Conservation (phyloP, 2,888 invertebrate species). For the Drepanosiphum platanoidis region DNA sequence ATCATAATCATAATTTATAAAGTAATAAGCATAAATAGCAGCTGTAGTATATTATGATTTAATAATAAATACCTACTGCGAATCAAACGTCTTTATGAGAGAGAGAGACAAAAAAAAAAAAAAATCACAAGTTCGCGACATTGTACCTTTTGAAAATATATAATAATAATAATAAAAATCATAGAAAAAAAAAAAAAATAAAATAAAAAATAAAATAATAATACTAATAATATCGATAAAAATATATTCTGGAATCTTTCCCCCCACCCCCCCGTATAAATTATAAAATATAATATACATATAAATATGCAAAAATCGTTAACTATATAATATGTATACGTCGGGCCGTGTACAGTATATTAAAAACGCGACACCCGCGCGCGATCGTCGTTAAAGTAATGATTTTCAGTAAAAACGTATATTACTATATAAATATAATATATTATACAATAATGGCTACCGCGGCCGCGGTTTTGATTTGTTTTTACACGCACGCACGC, state of each 20-base stretch:
- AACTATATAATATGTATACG: too few relatives aligned
- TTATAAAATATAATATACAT: conserved; percentile 21
- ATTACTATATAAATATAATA: background rate
- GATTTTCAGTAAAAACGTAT: background rate
- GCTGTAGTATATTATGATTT: background rate
- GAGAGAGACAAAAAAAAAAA: too few relatives aligned
- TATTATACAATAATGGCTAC: conserved; percentile 23
- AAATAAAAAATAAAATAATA: too few relatives aligned
- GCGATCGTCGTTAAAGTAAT: too few relatives aligned
- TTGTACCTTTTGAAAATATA: background rate
- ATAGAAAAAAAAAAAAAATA: background rate
- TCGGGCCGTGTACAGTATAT: too few relatives aligned
- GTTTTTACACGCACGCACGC: background rate
- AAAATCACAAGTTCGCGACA: background rate
- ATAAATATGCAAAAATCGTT: conserved; percentile 14
- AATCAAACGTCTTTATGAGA: background rate
- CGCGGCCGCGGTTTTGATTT: background rate
- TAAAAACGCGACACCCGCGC: too few relatives aligned
- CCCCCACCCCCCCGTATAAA: background rate
- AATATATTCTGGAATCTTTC: background rate
- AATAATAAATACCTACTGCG: background rate
- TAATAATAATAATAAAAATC: background rate
- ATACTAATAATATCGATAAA: too few relatives aligned
- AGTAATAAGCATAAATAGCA: background rate
- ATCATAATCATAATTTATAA: too few relatives aligned